Percentiles rank a stretch among this genome's conserved stretches.
Conservation (phyloP, 2,797 vertebrate species). For the Atherinosoma microstoma region DNA sequence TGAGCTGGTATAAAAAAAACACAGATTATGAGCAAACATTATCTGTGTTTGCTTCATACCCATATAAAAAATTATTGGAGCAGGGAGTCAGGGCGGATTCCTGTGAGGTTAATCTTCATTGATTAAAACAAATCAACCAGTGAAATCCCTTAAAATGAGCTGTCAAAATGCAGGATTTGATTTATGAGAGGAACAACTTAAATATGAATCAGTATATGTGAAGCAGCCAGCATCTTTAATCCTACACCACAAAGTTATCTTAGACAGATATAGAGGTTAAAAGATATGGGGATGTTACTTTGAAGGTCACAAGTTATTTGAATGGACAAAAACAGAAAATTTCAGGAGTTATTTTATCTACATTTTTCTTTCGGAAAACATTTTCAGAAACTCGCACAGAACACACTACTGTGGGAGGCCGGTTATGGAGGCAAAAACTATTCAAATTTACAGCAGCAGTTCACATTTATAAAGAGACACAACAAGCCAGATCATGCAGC, state of each 20-base stretch:
- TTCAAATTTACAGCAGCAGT: conserved; percentile 8
- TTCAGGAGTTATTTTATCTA: background rate
- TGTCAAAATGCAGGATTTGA: conserved; percentile 62
- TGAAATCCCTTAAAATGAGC: conserved; percentile 55
- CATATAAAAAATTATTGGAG: conserved; percentile 45
- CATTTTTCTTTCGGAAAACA: background rate
- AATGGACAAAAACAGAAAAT: conserved; percentile 6
- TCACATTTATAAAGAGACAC: conserved; percentile 2
- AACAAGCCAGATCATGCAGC: background rate
- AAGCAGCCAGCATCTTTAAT: conserved; percentile 30
- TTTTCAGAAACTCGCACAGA: background rate
- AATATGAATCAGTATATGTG: conserved; percentile 50
- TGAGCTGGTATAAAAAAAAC: conserved; percentile 37
- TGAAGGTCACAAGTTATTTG: conserved; percentile 25
- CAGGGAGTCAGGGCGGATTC: conserved; percentile 25
- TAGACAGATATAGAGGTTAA: background rate
- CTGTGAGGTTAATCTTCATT: conserved; percentile 59
- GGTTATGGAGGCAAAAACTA: conserved; percentile 3
- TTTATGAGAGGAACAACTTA: conserved; percentile 61
- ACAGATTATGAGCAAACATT: conserved; percentile 37
- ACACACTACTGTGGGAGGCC: conserved; percentile 5
- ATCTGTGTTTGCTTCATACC: conserved; percentile 41
- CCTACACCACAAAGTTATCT: conserved; percentile 29
- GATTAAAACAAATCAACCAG: conserved; percentile 68
- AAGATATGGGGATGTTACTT: conserved; percentile 8